Conservation (phyloP, 2,113 vertebrate genomes). For the Tonatia bakeri region DNA sequence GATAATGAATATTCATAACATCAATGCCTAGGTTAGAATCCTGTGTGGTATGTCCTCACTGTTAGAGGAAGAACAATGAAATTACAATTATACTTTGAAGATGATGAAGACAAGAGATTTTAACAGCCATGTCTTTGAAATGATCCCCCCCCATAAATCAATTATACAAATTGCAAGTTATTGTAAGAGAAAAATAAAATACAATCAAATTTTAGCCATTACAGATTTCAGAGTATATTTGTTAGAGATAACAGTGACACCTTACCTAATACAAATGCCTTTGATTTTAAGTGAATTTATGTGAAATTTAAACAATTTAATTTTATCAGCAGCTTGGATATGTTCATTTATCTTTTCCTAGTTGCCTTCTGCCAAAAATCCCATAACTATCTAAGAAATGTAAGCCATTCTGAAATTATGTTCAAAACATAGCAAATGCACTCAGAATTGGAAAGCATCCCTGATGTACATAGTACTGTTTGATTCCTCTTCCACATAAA, state of each 20-base stretch:
- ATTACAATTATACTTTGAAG: neutral
- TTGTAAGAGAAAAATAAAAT: neutral
- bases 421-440: neutral
- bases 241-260: neutral
- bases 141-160: neutral
- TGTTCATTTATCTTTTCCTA: neutral
- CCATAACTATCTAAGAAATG: neutral
- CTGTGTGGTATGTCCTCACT: neutral
- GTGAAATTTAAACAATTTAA: neutral
- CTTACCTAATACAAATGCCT: neutral
- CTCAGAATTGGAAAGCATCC: neutral
- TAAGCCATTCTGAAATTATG: neutral
- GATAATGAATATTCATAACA: neutral
- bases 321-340: neutral
- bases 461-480: neutral
- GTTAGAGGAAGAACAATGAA: neutral
- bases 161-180: neutral
- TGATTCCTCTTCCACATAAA: neutral
- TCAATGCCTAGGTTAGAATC: neutral
- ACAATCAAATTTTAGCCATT: neutral
- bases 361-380: neutral
- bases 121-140: neutral
- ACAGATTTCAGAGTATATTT: neutral
- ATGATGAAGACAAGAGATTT: neutral
- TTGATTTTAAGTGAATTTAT: neutral